These are phyloP conservation scores for Luscinia luscinia DNA, from an alignment of 2,797 vertebrate genomes.

Conservation along the genomic window DNA sequence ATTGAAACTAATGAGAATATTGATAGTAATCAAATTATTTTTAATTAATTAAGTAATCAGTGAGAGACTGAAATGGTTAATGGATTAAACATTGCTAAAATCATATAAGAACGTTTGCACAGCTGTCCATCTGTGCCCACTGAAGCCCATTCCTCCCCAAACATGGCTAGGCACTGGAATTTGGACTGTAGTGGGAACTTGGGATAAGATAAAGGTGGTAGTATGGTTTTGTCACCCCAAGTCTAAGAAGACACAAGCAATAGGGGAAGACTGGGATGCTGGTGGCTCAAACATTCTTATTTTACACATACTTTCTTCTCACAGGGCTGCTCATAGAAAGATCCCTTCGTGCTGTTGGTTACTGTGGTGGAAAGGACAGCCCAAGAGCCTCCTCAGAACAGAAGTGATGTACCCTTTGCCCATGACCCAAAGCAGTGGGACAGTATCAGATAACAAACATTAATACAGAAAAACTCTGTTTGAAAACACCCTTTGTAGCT, in stretches of 20 bases:
- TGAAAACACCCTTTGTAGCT: neutral
- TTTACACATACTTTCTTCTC: neutral
- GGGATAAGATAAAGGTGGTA: fast-evolving
- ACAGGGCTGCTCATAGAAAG: neutral
- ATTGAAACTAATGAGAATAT: neutral
- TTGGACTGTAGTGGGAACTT: fast-evolving
- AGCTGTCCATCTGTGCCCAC: neutral
- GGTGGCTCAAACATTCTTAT: neutral
- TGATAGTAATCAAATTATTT: neutral
- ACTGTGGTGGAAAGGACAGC: neutral
- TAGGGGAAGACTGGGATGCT: neutral
- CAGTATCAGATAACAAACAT: neutral
- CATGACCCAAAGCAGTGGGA: neutral
- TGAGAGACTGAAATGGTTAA: neutral
- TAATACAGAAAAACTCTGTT: neutral
- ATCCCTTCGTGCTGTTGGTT: neutral
- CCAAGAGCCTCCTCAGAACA: neutral
- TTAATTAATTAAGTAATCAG: no score
- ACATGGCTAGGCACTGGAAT: neutral
- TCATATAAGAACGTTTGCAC: neutral
- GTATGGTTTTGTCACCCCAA: no score
- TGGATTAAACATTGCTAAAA: neutral
- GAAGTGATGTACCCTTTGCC: neutral
- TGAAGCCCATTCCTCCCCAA: neutral
- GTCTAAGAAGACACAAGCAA: neutral